Base-by-base conservation (phyloP, 2,888 invertebrate genomes). In the Eulithis prunata region DNA sequence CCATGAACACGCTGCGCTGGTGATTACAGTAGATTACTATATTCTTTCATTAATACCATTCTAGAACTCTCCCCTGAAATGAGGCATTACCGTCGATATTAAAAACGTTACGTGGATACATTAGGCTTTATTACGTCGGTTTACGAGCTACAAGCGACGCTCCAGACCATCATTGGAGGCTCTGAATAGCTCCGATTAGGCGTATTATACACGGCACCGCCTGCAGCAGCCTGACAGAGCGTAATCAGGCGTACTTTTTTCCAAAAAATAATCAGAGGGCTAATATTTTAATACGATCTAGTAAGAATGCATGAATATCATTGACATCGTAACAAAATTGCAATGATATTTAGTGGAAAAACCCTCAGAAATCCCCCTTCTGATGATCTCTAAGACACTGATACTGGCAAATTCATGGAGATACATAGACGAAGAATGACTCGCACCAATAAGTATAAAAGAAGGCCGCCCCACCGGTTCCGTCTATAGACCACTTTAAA, bases 181-280 rank as follows among this genome's bases (percentile, higher is more conserved):
- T 58, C 69, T 64, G 63, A 71, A 72, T 64, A 64, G 72, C 57
- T 67, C 63, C 71, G 71, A 77, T 61, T 59, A 57, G 36, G 46
- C 12, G 12, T 13, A 12, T 32, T 7, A 36, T 36, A 38, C 12
- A n/a, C 13, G 38, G 32, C n/a, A 47, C 47, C 4, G 10, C 14
- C 49, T 21, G 47, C 49, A 3, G 11, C 8, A 10, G 41, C 2
- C 2, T 21, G 11, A 8, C 10, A 47, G 21, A 21, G 49, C 21
- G 49, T n/a, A 49, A 3, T 49, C 45, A n/a, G 12, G 45, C n/a
- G 21, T 21, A 21, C 21, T 21, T 21, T 21, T 21, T 21, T 21
- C 21, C 21, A 21, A 21, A 21, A 21, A 21, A 21, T 21, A 21
- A 21, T 21, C 21, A 21, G 21, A 21, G 21, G 21, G 21, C 21